phyloP scores from a whole-genome alignment of 2,113 vertebrate species.

The Nesogale talazaci region DNA sequence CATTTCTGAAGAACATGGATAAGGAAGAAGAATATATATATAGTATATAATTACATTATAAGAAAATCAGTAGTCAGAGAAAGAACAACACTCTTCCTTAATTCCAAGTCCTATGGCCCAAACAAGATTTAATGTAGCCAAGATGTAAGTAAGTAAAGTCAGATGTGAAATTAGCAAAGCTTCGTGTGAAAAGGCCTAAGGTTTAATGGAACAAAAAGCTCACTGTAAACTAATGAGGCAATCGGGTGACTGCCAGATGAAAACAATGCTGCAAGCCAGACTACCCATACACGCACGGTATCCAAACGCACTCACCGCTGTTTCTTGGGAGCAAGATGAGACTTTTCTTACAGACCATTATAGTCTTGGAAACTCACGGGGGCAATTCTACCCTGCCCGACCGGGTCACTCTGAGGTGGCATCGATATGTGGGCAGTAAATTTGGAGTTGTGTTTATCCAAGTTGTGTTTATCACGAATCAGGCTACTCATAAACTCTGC shows the following conservation, averaged over 20 bases:
- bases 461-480: not conserved
- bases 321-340: too few species aligned
- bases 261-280: not conserved
- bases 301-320: not conserved
- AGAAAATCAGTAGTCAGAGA: conserved; percentile 38
- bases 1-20: conserved; percentile 46
- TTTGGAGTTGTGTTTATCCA: too few species aligned
- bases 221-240: not conserved
- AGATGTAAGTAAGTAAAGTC: not conserved
- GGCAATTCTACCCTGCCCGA: too few species aligned
- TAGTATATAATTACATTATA: not conserved
- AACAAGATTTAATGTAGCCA: conserved; percentile 27
- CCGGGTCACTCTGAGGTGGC: too few species aligned
- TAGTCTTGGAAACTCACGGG: too few species aligned
- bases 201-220: conserved; percentile 1
- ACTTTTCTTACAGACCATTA: too few species aligned
- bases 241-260: not conserved
- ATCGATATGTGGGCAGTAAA: too few species aligned
- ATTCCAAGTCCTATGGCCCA: not conserved
- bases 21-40: not conserved
- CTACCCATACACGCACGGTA: not conserved
- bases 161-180: conserved; percentile 34
- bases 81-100: not conserved
- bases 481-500: too few species aligned
- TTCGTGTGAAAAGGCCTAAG: not conserved